Conservation (phyloP, 2,113 vertebrate species). For the Carassius carassius region DNA sequence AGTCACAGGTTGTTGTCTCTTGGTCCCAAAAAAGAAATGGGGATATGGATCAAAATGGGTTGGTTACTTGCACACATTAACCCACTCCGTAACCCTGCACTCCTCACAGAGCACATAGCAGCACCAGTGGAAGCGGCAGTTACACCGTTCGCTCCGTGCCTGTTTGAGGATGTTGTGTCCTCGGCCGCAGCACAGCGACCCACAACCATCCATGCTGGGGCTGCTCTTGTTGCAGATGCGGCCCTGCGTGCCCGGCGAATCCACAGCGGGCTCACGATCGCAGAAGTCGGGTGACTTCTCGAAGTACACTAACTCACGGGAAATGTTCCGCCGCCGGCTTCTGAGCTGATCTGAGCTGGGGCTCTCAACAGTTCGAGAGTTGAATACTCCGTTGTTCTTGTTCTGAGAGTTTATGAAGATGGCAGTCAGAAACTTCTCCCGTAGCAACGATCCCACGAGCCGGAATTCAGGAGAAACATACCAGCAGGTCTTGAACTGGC, state of each 20-base stretch:
- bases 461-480: constrained; percentile 88
- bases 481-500: constrained; percentile 94
- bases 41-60: not conserved
- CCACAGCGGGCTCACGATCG: constrained; percentile 76
- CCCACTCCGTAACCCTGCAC: constrained; percentile 87
- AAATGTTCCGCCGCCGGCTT: constrained; percentile 74
- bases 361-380: constrained; percentile 70
- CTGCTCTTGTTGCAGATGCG: constrained; percentile 89
- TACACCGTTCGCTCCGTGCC: constrained; percentile 83
- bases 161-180: constrained; percentile 88
- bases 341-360: constrained; percentile 55
- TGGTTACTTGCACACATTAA: constrained; percentile 88
- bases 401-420: constrained; percentile 88
- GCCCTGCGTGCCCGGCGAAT: constrained; percentile 84
- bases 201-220: constrained; percentile 81
- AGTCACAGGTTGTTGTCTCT: constrained; percentile 56
- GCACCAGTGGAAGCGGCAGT: constrained; percentile 91
- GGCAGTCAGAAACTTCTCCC: constrained; percentile 82
- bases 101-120: constrained; percentile 91
- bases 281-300: constrained; percentile 92
- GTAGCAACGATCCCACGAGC: constrained; percentile 80
- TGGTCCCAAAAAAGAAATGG: not conserved
- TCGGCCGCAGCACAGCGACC: constrained; percentile 87
- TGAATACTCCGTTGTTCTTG: constrained; percentile 88
- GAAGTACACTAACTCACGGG: constrained; percentile 87